A percentile compares a stretch with the other conserved stretches of the same genome.
Evolutionary conservation across 2,888 invertebrate genomes (phyloP).

Genomic region (Campoplex nolae): DNA sequence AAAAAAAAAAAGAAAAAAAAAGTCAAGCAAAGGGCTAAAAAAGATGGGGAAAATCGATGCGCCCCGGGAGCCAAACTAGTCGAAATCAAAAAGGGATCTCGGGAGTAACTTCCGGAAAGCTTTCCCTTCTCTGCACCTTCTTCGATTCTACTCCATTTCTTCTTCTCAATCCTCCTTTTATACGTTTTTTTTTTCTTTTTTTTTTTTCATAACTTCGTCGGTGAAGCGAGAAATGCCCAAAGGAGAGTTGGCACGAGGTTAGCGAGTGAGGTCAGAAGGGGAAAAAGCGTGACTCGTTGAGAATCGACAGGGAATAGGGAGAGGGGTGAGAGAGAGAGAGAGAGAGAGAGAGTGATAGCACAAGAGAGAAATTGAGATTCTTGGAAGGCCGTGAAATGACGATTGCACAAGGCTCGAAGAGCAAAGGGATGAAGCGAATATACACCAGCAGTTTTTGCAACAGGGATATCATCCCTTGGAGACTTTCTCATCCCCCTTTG

Average conservation of each 20-base stretch:
- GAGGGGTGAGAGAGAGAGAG: constrained; percentile 4
- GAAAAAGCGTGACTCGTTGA: constrained; percentile 45
- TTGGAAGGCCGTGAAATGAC: constrained; percentile 50
- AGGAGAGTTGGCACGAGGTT: constrained; percentile 25
- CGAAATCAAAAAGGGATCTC: constrained; percentile 33
- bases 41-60: constrained; percentile 31
- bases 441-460: constrained; percentile 26
- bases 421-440: constrained; percentile 25
- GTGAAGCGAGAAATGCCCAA: constrained; percentile 47
- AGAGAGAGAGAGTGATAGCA: neutral
- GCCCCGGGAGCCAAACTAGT: constrained; percentile 8
- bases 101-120: constrained; percentile 5
- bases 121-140: neutral
- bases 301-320: constrained; percentile 13
- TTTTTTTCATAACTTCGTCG: constrained; percentile 16
- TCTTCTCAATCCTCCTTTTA: neutral
- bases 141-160: neutral
- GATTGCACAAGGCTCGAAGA: constrained; percentile 42
- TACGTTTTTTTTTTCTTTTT: neutral
- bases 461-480: constrained; percentile 34
- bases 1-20: neutral
- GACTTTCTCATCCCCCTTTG: constrained; percentile 32
- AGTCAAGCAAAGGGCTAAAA: neutral
- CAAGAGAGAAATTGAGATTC: constrained; percentile 53
- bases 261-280: neutral